Conservation (phyloP, 1,140 invertebrate species). For the Bombus sylvicola region DNA sequence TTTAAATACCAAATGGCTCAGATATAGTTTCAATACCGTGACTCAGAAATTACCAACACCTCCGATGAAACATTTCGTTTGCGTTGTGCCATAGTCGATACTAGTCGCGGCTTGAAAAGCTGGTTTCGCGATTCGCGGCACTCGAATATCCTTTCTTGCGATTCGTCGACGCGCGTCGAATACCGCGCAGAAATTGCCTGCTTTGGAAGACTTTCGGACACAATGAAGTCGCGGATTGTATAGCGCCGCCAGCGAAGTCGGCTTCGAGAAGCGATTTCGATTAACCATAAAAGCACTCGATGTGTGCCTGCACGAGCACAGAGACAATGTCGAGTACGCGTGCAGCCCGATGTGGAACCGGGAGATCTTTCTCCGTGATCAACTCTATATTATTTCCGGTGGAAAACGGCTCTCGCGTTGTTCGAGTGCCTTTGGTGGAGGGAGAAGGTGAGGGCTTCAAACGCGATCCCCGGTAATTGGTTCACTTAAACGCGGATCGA, state of each 20-base stretch:
- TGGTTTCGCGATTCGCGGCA: neutral
- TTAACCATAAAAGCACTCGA: slow-evolving; percentile 65
- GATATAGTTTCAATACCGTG: neutral
- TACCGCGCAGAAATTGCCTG: slow-evolving; percentile 57
- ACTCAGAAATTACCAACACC: neutral
- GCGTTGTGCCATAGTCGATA: neutral
- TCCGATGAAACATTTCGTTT: neutral
- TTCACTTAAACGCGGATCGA: slow-evolving; percentile 71
- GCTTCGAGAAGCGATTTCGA: slow-evolving; percentile 65
- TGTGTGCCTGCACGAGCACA: slow-evolving; percentile 17
- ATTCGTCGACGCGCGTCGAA: slow-evolving; percentile 31
- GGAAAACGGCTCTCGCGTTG: slow-evolving; percentile 50
- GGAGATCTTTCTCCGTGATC: slow-evolving; percentile 58
- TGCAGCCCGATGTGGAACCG: neutral
- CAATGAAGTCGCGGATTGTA: slow-evolving; percentile 58
- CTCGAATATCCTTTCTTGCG: slow-evolving; percentile 40
- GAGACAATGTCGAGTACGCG: neutral
- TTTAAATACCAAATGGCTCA: neutral
- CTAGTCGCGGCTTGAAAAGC: neutral
- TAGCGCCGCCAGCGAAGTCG: neutral
- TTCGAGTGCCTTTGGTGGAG: slow-evolving; percentile 39
- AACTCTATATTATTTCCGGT: slow-evolving; percentile 66
- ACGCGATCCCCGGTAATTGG: slow-evolving; percentile 65
- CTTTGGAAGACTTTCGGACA: slow-evolving; percentile 63
- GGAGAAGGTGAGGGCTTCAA: slow-evolving; percentile 42